A percentile compares a stretch with the other conserved stretches of the same genome.
Conservation (phyloP, 2,113 vertebrate genomes). For the Atrichornis clamosus region DNA sequence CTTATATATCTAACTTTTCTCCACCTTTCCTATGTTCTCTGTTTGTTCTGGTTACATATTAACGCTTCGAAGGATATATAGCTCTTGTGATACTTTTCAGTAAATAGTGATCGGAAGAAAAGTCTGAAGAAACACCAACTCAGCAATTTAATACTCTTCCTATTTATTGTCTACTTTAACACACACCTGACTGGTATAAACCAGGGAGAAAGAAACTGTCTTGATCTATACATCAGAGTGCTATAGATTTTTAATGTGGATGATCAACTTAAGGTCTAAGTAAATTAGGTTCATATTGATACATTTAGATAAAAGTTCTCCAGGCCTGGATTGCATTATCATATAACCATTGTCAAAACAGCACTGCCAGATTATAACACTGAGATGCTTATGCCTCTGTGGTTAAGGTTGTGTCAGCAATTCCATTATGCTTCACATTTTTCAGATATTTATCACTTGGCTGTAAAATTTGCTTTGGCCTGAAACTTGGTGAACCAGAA, state of each 20-base stretch:
- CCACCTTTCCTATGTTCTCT: slow-evolving; percentile 70
- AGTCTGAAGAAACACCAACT: slow-evolving; percentile 1
- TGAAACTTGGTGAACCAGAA: slow-evolving; percentile 10
- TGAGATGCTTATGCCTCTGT: background rate
- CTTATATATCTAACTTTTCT: slow-evolving; percentile 80
- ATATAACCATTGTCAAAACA: background rate
- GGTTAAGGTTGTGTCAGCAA: background rate
- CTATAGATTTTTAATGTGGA: slow-evolving; percentile 8
- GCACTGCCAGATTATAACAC: background rate
- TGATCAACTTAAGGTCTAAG: background rate
- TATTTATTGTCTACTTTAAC: background rate
- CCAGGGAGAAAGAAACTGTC: background rate
- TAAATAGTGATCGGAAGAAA: slow-evolving; percentile 19
- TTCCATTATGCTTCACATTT: slow-evolving; percentile 24
- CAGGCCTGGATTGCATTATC: background rate
- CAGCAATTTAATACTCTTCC: background rate
- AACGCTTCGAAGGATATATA: slow-evolving; percentile 49
- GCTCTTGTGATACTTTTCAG: slow-evolving; percentile 32
- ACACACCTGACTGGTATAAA: background rate
- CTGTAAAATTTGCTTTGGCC: background rate
- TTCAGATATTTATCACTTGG: slow-evolving; percentile 22
- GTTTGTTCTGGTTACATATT: slow-evolving; percentile 69
- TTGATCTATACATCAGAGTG: background rate
- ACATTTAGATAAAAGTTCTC: background rate
- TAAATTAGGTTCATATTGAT: slow-evolving; percentile 22